phyloP scores from a whole-genome alignment of 2,888 invertebrate species.

The Trisateles emortualis region DNA sequence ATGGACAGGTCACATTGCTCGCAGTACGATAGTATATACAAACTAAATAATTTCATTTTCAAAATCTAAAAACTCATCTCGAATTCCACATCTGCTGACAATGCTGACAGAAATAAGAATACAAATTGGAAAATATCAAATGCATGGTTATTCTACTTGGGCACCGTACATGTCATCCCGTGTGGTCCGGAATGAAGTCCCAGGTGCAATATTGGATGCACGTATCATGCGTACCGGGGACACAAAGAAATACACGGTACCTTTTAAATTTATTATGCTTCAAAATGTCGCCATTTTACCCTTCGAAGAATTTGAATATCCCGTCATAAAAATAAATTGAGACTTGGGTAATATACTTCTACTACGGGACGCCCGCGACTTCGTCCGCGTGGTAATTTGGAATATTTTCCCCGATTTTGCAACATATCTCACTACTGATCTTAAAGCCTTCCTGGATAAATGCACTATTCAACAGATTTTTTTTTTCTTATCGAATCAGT shows the following conservation, averaged over 20 bases:
- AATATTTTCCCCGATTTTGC: no score
- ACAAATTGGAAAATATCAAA: background rate
- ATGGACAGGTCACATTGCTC: no score
- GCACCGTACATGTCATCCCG: conserved; percentile 11
- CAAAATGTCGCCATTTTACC: conserved; percentile 29
- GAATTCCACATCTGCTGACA: no score
- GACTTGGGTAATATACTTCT: background rate
- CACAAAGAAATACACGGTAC: conserved; percentile 40
- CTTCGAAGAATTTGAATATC: conserved; percentile 20
- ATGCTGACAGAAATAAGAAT: background rate
- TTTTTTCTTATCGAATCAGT: no score
- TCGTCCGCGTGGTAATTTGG: no score
- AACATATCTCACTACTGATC: no score
- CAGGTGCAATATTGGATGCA: conserved; percentile 70
- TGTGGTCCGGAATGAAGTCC: conserved; percentile 45
- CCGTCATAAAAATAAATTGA: background rate
- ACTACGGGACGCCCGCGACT: no score
- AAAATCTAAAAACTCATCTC: no score
- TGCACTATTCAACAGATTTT: no score
- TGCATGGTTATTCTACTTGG: conserved; percentile 13
- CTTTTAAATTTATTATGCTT: conserved; percentile 32
- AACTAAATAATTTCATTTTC: no score
- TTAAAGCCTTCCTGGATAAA: no score
- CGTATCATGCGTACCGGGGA: conserved; percentile 46
- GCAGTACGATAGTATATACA: no score